Conservation (phyloP, 1,140 invertebrate genomes). For the Drosophila busckii region DNA sequence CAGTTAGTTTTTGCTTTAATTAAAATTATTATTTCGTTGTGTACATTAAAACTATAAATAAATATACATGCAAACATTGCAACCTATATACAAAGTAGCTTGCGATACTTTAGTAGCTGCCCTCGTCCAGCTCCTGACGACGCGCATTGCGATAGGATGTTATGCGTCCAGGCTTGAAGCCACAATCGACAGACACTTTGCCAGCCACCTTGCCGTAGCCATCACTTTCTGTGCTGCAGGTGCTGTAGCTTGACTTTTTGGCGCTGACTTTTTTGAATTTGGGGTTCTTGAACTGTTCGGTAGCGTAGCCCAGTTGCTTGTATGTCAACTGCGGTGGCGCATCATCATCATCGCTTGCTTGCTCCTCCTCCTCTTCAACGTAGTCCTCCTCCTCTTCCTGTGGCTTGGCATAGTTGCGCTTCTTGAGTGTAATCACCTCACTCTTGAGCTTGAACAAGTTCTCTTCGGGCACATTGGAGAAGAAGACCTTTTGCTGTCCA, state of each 20-base stretch:
- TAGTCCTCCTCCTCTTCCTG: slow-evolving; percentile 60
- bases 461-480: slow-evolving; percentile 78
- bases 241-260: slow-evolving; percentile 25
- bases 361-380: slow-evolving; percentile 46
- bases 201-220: slow-evolving; percentile 46
- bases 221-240: slow-evolving; percentile 18
- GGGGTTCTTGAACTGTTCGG: slow-evolving; percentile 69
- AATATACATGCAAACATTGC: too few species aligned
- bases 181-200: slow-evolving; percentile 63
- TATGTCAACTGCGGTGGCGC: slow-evolving; percentile 55
- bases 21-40: too few species aligned
- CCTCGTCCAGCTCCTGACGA: slow-evolving; percentile 41
- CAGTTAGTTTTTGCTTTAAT: too few species aligned
- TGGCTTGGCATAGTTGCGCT: slow-evolving; percentile 40
- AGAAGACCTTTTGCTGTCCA: slow-evolving; percentile 42
- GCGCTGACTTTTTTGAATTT: slow-evolving; percentile 52
- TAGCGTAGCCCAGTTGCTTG: slow-evolving; percentile 63
- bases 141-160: slow-evolving; percentile 56
- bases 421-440: slow-evolving; percentile 78
- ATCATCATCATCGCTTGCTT: slow-evolving; percentile 23
- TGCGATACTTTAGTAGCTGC: slow-evolving; percentile 30
- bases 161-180: slow-evolving; percentile 64
- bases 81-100: too few species aligned
- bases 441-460: slow-evolving; percentile 78
- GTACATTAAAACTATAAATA: too few species aligned